phyloP scores from a whole-genome alignment of 1,140 invertebrate genomes.

The Nilaparvata lugens region DNA sequence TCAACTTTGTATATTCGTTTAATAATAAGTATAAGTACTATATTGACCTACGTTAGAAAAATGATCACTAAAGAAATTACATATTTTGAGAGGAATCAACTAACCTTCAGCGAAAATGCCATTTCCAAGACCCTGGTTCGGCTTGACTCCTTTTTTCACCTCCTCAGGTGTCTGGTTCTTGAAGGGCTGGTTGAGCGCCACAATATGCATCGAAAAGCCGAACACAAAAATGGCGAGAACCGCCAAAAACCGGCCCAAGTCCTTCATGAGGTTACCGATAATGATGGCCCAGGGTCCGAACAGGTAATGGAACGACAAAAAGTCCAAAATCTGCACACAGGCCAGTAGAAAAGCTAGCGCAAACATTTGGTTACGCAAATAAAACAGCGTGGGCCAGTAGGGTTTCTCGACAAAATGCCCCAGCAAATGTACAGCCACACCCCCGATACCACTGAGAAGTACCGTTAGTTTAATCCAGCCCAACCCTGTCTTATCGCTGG shows the following conservation, averaged over 20 bases:
- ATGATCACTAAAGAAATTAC: too few relatives aligned
- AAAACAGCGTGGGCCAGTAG: slow-evolving; percentile 75
- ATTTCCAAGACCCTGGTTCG: slow-evolving; percentile 31
- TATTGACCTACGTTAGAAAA: too few relatives aligned
- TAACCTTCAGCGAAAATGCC: slow-evolving; percentile 66
- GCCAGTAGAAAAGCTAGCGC: slow-evolving; percentile 88
- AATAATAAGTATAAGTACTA: too few relatives aligned
- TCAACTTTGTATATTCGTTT: too few relatives aligned
- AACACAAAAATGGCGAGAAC: slow-evolving; percentile 96
- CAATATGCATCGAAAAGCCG: slow-evolving; percentile 96
- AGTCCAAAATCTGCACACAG: slow-evolving; percentile 95
- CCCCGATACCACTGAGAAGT: slow-evolving; percentile 83
- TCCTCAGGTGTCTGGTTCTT: slow-evolving; percentile 48
- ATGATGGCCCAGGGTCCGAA: slow-evolving; percentile 98
- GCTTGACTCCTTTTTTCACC: slow-evolving; percentile 38
- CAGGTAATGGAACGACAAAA: slow-evolving; percentile 94
- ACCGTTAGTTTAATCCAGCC: slow-evolving; percentile 91
- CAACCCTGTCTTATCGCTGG: slow-evolving; percentile 87
- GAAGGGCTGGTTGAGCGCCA: slow-evolving; percentile 90
- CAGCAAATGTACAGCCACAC: slow-evolving; percentile 80
- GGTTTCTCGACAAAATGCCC: slow-evolving; percentile 48
- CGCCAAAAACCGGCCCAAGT: slow-evolving; percentile 90
- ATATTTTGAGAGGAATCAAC: too few relatives aligned
- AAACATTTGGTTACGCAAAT: slow-evolving; percentile 92
- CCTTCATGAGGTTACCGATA: slow-evolving; percentile 81